These are phyloP conservation scores for Epirrhoe tristata DNA, from an alignment of 2,888 invertebrate species.

Conservation along the genomic window DNA sequence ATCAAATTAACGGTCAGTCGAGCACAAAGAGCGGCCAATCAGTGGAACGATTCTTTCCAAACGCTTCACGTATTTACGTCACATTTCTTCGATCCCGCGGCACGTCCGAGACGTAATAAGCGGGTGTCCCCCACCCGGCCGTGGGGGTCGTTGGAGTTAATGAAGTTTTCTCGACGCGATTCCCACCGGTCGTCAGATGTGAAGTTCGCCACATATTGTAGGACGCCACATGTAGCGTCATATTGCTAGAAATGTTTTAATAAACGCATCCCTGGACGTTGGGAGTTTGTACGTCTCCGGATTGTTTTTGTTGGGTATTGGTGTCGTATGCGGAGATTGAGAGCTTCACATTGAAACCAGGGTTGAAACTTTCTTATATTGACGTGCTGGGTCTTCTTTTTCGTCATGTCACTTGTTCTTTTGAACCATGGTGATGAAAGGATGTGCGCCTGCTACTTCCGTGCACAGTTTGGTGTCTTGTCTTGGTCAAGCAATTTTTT, in stretches of 20 bases:
- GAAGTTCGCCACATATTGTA: constrained; percentile 83
- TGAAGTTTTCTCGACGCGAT: constrained; percentile 85
- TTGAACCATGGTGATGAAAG: too few species aligned
- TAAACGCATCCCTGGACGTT: constrained; percentile 77
- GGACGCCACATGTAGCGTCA: constrained; percentile 82
- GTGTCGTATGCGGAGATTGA: constrained; percentile 43
- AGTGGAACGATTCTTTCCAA: constrained; percentile 76
- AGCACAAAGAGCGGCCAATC: constrained; percentile 80
- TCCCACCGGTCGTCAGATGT: constrained; percentile 86
- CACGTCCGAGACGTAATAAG: constrained; percentile 84
- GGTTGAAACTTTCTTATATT: not conserved
- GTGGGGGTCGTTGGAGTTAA: constrained; percentile 81
- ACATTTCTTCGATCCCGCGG: constrained; percentile 85
- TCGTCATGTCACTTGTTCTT: not conserved
- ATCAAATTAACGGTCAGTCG: constrained; percentile 82
- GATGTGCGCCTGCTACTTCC: too few species aligned
- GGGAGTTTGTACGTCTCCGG: constrained; percentile 73
- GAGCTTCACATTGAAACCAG: constrained; percentile 15
- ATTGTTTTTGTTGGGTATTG: constrained; percentile 82
- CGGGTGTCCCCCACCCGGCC: constrained; percentile 65
- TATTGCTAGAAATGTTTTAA: constrained; percentile 83
- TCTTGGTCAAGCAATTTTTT: too few species aligned
- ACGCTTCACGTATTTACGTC: constrained; percentile 81
- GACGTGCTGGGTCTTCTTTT: not conserved
- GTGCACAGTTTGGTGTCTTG: too few species aligned